Base-by-base conservation (phyloP, 2,113 vertebrate genomes). In the Trinectes maculatus region DNA sequence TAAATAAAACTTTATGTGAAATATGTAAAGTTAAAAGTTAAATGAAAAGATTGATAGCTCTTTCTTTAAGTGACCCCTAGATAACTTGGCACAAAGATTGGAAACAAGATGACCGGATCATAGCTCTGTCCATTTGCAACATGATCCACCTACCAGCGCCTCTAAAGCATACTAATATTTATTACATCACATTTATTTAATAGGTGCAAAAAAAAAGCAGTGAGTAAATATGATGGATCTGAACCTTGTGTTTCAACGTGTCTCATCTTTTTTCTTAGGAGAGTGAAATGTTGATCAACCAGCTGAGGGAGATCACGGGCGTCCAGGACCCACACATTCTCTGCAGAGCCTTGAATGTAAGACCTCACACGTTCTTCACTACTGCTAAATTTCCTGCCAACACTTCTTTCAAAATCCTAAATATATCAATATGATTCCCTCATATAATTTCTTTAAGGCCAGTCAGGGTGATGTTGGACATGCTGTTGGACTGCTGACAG, bases 271-370 rank as follows among this genome's bases (percentile, higher is more conserved):
- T 75, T 56, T 71, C 36, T 76, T 55, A 84, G 70, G 71, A 98
- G 95, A 95, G 91, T 71, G 93, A 93, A 70, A 92, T 95, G 90
- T 90, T 96, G 70, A 87, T 99, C 71, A 95, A 94, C 87, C 95
- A 99, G 83, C 91, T 99, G 85, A 93, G 77, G 61, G 98, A 99
- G 89, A 96, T 99, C 89, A 99, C 98, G 0, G 97, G 96, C 31
- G 93, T 98, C 87, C 95, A 96, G 51, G 95, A 99, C 61, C 82
- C 91, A 1, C 89, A 92, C 56, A 88, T 95, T 56, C 95, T 99
- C 72, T 92, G 91, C 3, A 92, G 90, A 1, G 94, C 96, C 52
- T 88, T 99, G 26, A 96, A 95, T 81, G 98, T 99, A 87, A 78
- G 81, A 24, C 3, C 22, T 4, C 12, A n/a, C n/a, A n/a, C n/a